Conservation (phyloP, 2,888 invertebrate species). For the Neria commutata region DNA sequence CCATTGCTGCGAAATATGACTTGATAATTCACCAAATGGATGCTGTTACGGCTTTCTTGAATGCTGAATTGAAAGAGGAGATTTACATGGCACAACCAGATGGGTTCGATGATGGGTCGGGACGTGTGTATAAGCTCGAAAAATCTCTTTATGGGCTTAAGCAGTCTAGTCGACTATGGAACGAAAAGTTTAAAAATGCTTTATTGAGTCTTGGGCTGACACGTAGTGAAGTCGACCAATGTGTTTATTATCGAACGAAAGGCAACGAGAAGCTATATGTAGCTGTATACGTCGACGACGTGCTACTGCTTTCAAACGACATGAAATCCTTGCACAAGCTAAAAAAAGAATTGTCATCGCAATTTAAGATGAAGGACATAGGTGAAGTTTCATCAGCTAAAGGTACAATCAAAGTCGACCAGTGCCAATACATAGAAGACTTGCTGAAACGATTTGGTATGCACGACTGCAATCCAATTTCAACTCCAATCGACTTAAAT, state of each 20-base stretch:
- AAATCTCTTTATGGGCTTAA: conserved; percentile 26
- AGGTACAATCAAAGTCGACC: conserved; percentile 21
- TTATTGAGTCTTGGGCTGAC: too few species aligned
- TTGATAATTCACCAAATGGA: conserved; percentile 28
- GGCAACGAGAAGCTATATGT: conserved; percentile 15
- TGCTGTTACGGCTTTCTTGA: too few species aligned
- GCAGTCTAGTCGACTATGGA: conserved; percentile 25
- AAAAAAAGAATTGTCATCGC: conserved; percentile 16
- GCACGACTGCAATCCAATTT: conserved; percentile 24
- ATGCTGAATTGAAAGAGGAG: conserved; percentile 22
- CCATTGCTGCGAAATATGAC: conserved; percentile 26
- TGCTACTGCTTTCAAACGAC: conserved; percentile 24
- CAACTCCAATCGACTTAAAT: conserved; percentile 28
- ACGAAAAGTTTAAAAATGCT: too few species aligned
- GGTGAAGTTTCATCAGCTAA: conserved; percentile 19
- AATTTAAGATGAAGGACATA: conserved; percentile 26
- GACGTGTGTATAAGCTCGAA: conserved; percentile 21
- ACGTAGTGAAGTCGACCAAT: conserved; percentile 17
- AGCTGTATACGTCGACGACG: conserved; percentile 25
- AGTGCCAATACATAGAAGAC: conserved; percentile 19
- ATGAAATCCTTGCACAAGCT: conserved; percentile 3
- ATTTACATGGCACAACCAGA: conserved; percentile 32
- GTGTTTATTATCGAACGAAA: conserved; percentile 19
- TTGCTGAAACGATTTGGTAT: conserved; percentile 22
- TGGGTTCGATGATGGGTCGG: conserved; percentile 28